Base-by-base conservation (phyloP, 1,140 invertebrate species). In the Zaprionus taronus region DNA sequence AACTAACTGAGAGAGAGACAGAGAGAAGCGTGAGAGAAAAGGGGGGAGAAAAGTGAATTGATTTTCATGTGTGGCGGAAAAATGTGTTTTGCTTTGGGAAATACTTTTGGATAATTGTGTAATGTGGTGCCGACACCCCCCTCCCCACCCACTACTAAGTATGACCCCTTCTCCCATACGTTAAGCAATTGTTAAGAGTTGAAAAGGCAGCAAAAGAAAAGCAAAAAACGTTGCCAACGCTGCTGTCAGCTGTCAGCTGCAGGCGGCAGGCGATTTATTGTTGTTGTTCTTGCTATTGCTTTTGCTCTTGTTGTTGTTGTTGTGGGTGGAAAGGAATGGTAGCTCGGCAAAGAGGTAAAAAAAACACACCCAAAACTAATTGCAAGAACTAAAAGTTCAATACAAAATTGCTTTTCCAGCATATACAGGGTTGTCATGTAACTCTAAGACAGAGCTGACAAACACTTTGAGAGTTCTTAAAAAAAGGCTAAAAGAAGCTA, bases 91-190 rank as follows among this genome's bases (percentile, higher is more conserved):
- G 61, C 55, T 79, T 68, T 49, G 71, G 65, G 58, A 78, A 78
- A 78, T 78, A 55, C 34, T 75, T 70, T 70, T 71, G 60, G 70
- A 72, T 85, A 84, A 84, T 85, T 85, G 78, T 84, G 81, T 85
- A 85, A 84, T 74, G 69, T 44, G 44, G 36, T 63, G 28, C 61
- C 38, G 9, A 62, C 53, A 38, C 20, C 51, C 47, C 1, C 1
- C 20, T 0, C 41, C n/a, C 41, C 41, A 7, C n/a, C 14, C 15
- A 14, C 12, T 15, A 17, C 41, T 41, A 55, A 14, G 47, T 14
- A 31, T 28, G 17, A 63, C 41, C 56, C 62, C 58, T 31, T 31
- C 66, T 26, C 28, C 55, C 26, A 22, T 24, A 51, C 36, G 34
- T 41, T 20, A 24, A 20, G 72, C 73, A 64, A 72, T 64, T 72